These are phyloP conservation scores for Astur gentilis DNA, from an alignment of 2,113 vertebrate genomes.

Conservation along the genomic window DNA sequence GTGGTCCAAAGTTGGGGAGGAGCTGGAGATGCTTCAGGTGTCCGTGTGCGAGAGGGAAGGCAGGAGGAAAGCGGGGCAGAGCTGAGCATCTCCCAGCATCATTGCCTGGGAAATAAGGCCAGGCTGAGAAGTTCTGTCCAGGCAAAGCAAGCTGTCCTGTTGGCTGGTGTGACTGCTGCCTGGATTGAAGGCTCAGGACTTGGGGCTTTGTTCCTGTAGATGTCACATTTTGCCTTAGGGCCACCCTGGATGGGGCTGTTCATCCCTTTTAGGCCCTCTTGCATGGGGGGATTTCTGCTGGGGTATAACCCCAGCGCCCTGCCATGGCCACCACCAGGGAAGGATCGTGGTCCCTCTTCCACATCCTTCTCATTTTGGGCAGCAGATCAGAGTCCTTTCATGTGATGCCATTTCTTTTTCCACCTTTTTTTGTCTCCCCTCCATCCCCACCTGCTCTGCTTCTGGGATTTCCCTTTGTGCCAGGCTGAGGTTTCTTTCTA, in stretches of 20 bases:
- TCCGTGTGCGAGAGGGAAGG: background rate
- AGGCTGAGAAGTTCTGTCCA: background rate
- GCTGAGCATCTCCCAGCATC: background rate
- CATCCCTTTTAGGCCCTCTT: background rate
- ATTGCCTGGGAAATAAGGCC: background rate
- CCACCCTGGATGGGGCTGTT: background rate
- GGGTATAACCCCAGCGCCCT: background rate
- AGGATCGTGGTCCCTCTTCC: background rate
- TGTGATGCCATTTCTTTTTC: background rate
- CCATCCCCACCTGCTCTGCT: background rate
- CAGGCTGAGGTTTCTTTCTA: background rate
- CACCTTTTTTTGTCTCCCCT: background rate
- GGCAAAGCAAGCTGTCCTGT: background rate
- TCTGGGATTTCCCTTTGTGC: background rate
- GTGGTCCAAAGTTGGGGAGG: background rate
- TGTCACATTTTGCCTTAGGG: background rate
- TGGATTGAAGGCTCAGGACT: background rate
- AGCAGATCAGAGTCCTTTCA: background rate
- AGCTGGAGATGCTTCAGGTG: background rate
- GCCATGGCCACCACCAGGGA: background rate
- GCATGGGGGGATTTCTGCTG: background rate
- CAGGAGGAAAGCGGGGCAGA: background rate
- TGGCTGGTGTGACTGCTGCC: background rate
- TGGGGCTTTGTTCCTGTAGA: background rate
- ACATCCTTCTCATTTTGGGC: background rate